phyloP scores from a whole-genome alignment of 2,797 vertebrate species.

The Gallinago stenura region DNA sequence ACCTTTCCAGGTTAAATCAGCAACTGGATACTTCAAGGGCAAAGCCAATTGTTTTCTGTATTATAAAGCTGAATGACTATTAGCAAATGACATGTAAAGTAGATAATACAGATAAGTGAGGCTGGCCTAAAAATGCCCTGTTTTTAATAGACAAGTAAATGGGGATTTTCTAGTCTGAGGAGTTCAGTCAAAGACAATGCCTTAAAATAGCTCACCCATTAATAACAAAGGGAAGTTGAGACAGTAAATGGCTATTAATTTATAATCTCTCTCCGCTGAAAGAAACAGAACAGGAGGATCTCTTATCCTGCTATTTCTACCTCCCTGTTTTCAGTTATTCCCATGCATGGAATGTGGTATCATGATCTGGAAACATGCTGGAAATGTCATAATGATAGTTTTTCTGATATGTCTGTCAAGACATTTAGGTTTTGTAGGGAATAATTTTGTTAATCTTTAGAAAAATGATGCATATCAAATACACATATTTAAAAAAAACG shows the following conservation, averaged over 20 bases:
- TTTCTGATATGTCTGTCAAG: not conserved
- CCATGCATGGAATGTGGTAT: no score
- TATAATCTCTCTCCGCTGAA: not conserved
- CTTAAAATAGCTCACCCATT: conserved; percentile 44
- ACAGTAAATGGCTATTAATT: conserved; percentile 10
- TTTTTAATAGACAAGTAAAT: not conserved
- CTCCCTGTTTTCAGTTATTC: not conserved
- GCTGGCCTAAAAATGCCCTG: not conserved
- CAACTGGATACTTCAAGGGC: not conserved
- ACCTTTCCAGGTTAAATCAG: not conserved
- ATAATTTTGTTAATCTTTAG: not conserved
- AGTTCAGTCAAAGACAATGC: not conserved
- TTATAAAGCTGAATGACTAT: not conserved
- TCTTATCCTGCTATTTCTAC: not conserved
- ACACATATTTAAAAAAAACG: not conserved
- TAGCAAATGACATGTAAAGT: not conserved
- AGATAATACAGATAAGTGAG: not conserved
- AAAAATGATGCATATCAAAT: not conserved
- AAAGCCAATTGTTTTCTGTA: not conserved
- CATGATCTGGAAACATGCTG: not conserved
- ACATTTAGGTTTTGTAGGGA: not conserved
- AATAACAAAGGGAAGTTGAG: conserved; percentile 13
- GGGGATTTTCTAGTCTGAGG: not conserved
- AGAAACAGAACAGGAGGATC: not conserved
- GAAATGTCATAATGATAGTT: not conserved